These are phyloP conservation scores for Sesamia nonagrioides DNA, from an alignment of 1,140 invertebrate genomes.

Conservation along the genomic window DNA sequence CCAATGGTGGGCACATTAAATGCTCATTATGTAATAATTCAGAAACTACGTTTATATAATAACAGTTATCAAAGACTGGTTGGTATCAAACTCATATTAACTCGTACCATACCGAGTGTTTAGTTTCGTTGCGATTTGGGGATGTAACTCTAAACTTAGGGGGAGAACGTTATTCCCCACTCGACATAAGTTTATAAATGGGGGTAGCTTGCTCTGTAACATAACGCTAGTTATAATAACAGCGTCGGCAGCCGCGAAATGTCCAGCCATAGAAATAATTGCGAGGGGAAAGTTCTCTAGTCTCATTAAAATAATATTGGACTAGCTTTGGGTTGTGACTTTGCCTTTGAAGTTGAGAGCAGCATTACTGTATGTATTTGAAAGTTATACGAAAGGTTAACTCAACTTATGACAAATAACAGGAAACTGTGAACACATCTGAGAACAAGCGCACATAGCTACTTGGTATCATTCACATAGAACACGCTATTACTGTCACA, in stretches of 20 bases:
- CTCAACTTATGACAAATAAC: no score
- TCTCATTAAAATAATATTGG: slow-evolving; percentile 20
- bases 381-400: no score
- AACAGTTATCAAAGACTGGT: not conserved
- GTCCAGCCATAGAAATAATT: slow-evolving; percentile 22
- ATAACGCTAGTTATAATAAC: not conserved
- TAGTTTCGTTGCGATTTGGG: slow-evolving; percentile 4
- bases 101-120: not conserved
- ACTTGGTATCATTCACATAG: no score
- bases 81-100: not conserved
- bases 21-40: no score
- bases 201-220: not conserved
- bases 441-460: no score
- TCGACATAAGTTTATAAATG: not conserved
- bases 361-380: no score
- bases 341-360: not conserved
- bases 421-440: no score
- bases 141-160: slow-evolving; percentile 16
- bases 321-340: not conserved
- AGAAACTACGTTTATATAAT: no score
- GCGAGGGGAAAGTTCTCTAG: slow-evolving; percentile 6
- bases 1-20: no score
- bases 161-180: not conserved
- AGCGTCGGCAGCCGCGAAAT: not conserved
- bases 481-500: no score